Conservation (phyloP, 2,113 vertebrate species). For the Lepus americanus region DNA sequence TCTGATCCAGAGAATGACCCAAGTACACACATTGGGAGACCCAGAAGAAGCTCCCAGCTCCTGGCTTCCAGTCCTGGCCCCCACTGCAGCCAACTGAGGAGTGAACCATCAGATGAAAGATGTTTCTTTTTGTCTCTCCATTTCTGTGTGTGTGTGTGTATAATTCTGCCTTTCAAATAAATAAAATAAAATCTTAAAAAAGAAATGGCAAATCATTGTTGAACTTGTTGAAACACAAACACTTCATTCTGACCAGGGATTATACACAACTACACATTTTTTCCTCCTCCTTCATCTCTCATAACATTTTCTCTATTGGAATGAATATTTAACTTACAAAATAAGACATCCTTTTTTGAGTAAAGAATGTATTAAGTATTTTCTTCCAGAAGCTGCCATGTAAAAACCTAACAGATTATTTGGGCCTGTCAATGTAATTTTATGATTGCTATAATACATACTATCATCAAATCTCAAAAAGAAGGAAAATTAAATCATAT, state of each 20-base stretch:
- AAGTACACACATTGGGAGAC: no score
- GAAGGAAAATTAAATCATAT: background rate
- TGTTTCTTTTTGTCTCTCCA: no score
- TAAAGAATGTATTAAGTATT: background rate
- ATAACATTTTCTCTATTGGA: background rate
- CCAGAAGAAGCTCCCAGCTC: no score
- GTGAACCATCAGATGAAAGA: no score
- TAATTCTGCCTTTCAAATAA: no score
- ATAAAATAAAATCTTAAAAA: no score
- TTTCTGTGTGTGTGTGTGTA: no score
- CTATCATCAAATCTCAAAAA: constrained; percentile 20
- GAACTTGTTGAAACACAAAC: background rate
- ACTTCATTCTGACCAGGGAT: background rate
- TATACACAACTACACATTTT: no score
- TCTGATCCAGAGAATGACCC: no score
- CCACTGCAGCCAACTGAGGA: no score
- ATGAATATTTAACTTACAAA: background rate
- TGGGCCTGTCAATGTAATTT: background rate
- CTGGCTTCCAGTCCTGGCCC: no score
- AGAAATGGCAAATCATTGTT: background rate
- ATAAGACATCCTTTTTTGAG: background rate
- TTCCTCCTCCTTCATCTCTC: background rate
- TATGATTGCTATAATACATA: background rate
- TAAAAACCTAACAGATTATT: background rate
- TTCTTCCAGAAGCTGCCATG: background rate